Evolutionary conservation across 2,113 vertebrate genomes (phyloP).

Genomic region (Clupea harengus): DNA sequence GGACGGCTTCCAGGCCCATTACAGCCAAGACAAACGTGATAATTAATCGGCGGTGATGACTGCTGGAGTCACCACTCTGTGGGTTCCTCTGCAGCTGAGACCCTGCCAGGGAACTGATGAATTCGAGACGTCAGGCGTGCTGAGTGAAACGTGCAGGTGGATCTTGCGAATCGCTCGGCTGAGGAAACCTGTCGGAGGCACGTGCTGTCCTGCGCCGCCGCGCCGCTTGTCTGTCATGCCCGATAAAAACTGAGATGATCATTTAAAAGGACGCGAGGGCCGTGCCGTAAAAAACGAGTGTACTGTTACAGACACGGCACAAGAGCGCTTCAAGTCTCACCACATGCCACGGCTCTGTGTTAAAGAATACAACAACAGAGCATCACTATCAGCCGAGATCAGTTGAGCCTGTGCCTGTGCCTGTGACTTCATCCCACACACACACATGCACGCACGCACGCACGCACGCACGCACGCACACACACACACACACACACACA

Average conservation of each 20-base stretch:
- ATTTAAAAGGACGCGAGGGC: not conserved
- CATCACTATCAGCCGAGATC: not conserved
- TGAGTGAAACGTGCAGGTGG: conserved; percentile 50
- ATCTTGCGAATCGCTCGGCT: not conserved
- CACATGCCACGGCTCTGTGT: not conserved
- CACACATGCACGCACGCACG: not conserved
- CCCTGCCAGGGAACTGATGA: conserved; percentile 35
- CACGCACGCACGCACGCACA: conserved; percentile 15
- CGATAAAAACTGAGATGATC: conserved; percentile 22
- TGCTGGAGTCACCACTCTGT: conserved; percentile 36
- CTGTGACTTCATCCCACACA: not conserved
- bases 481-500: conserved; percentile 27
- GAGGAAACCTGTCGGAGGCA: not conserved
- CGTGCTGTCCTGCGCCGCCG: conserved; percentile 18
- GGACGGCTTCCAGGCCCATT: conserved; percentile 34
- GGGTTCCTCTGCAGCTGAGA: not conserved
- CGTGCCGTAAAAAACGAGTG: not conserved
- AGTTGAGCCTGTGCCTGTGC: not conserved
- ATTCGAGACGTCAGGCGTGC: conserved; percentile 5
- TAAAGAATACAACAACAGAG: not conserved
- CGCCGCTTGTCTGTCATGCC: conserved; percentile 16
- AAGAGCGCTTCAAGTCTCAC: not conserved
- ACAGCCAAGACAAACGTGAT: conserved; percentile 43
- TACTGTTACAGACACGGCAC: not conserved
- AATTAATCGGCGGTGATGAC: conserved; percentile 50